Conservation (phyloP, 2,888 invertebrate species). For the Aphelenchoides bicaudatus region DNA sequence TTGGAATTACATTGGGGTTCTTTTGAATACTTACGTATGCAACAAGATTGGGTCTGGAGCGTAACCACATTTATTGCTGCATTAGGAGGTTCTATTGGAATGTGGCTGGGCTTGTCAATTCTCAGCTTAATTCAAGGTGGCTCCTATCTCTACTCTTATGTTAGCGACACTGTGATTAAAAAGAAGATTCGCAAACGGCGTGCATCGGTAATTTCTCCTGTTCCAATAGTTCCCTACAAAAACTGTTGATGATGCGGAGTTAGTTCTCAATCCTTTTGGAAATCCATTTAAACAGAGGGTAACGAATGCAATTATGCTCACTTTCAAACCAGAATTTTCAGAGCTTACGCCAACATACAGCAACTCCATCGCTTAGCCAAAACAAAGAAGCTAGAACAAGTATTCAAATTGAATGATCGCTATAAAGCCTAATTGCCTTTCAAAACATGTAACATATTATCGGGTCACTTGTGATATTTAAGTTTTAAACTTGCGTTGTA, state of each 20-base stretch:
- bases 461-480: slow-evolving; percentile 25
- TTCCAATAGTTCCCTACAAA: no score
- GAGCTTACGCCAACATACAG: no score
- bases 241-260: no score
- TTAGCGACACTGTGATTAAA: slow-evolving; percentile 44
- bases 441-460: slow-evolving; percentile 4
- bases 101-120: slow-evolving; percentile 59
- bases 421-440: slow-evolving; percentile 8
- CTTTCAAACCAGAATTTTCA: no score
- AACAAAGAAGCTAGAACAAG: slow-evolving; percentile 1
- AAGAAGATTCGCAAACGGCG: slow-evolving; percentile 31
- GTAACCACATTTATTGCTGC: slow-evolving; percentile 55
- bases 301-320: slow-evolving; percentile 4
- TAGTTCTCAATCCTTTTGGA: slow-evolving; percentile 46
- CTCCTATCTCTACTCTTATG: slow-evolving; percentile 49
- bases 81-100: slow-evolving; percentile 58
- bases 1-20: slow-evolving; percentile 55
- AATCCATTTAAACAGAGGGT: slow-evolving; percentile 37
- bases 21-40: slow-evolving; percentile 57
- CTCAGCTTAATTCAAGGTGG: slow-evolving; percentile 57
- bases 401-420: slow-evolving; percentile 5
- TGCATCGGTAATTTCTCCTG: no score
- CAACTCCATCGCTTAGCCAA: slow-evolving; percentile 23
- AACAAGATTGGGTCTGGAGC: slow-evolving; percentile 52
- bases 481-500: not conserved